Evolutionary conservation across 2,888 invertebrate species (phyloP), one percentile per base, ranked within the genome.

Genomic region (Dicyrtoma fusca): DNA sequence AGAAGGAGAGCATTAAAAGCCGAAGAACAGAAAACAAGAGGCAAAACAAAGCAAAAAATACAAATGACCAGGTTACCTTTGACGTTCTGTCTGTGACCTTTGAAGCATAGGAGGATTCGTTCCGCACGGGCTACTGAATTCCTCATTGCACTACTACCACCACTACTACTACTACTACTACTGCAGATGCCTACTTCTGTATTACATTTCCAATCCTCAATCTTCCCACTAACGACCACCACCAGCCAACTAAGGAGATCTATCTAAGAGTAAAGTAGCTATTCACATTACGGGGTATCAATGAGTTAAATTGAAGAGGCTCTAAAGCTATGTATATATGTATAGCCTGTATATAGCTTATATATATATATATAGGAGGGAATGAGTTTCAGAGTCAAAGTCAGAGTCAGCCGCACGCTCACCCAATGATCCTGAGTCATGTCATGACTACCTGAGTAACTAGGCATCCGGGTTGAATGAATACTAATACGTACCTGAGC

Each of bases 361-460:
- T n/a, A n/a, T n/a, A n/a, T n/a, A n/a, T n/a, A n/a, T 11, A 14
- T 10, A 34, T 26, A 13, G 59, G 34, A 14, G 19, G 53, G 53
- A 53, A 53, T 17, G 17, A 26, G 23, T n/a, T 25, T 57, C 13
- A 57, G 13, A 25, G 11, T 55, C 4, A 55, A 17, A 55, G n/a
- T n/a, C n/a, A n/a, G n/a, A n/a, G 51, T 51, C 51, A 55, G 23
- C n/a, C 44, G 21, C 62, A 44, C 21, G 44, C 21, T 17, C 44
- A 21, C 13, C 11, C 26, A 42, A 62, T 26, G 3, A 44, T 65
- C 51, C 51, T 65, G 65, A 65, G 65, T 65, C 65, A 65, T 51
- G 65, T 65, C 65, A 65, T 65, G 65, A 65, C 51, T 65, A 51
- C 49, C 51, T 65, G 65, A 65, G 49, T 47, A 65, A 51, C 17